Percentiles rank a stretch among this genome's conserved stretches.
Conservation (phyloP, 2,797 vertebrate species). For the Sebastes minor region DNA sequence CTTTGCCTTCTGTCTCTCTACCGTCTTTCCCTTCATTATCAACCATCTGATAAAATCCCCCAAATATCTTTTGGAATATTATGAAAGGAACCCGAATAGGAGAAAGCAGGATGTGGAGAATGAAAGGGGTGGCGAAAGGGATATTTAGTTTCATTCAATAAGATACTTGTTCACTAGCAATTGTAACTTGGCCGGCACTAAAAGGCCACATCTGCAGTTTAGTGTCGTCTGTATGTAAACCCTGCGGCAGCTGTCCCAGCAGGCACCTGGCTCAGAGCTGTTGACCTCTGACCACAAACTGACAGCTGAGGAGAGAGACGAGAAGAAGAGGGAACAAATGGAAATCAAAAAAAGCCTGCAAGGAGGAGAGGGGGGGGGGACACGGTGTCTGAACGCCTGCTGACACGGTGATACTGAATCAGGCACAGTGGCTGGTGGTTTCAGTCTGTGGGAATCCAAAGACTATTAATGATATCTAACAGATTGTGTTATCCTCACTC, state of each 20-base stretch:
- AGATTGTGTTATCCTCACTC: slow-evolving; percentile 40
- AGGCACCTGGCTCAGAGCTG: slow-evolving; percentile 75
- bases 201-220: slow-evolving; percentile 71
- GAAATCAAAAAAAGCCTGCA: slow-evolving; percentile 47
- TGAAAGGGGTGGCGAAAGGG: not conserved
- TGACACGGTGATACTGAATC: slow-evolving; percentile 49
- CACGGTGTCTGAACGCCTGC: slow-evolving; percentile 24
- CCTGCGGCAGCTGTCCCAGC: slow-evolving; percentile 77
- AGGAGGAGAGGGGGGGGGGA: not conserved
- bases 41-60: not conserved
- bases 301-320: slow-evolving; percentile 73
- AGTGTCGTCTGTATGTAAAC: slow-evolving; percentile 61
- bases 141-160: slow-evolving; percentile 7
- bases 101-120: not conserved
- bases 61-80: not conserved
- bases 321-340: slow-evolving; percentile 70
- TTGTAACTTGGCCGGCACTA: slow-evolving; percentile 18
- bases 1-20: not conserved
- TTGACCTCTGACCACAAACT: slow-evolving; percentile 74
- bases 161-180: not conserved
- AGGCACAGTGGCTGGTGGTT: not conserved
- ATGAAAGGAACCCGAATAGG: not conserved
- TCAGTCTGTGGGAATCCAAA: slow-evolving; percentile 13
- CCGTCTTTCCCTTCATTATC: not conserved
- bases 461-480: slow-evolving; percentile 29